These are phyloP conservation scores for Sitobion miscanthi DNA, from an alignment of 1,140 invertebrate species.

Conservation along the genomic window DNA sequence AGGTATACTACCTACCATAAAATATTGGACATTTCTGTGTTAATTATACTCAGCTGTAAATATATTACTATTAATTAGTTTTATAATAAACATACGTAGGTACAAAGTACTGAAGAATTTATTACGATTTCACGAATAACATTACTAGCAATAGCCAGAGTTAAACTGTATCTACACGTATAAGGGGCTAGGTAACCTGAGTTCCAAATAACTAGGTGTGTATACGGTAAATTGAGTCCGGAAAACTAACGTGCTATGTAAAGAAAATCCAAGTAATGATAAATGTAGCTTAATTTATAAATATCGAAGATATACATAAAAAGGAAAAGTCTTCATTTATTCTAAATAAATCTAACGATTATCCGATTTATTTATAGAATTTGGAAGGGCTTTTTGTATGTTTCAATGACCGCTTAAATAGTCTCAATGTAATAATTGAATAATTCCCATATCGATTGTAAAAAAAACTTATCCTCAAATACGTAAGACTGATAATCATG, in stretches of 20 bases:
- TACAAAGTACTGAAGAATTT: neutral
- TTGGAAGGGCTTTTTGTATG: neutral
- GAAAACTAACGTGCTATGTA: too few relatives aligned
- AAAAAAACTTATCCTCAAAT: neutral
- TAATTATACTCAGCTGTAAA: neutral
- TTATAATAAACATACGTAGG: neutral
- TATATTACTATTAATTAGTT: neutral
- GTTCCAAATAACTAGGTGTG: too few relatives aligned
- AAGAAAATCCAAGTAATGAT: too few relatives aligned
- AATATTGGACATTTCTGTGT: neutral
- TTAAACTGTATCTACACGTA: neutral
- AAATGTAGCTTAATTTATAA: neutral
- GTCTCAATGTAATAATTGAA: neutral
- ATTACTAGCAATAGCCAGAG: neutral
- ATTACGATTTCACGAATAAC: neutral
- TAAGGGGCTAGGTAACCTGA: too few relatives aligned
- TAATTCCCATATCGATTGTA: neutral
- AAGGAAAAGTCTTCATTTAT: too few relatives aligned
- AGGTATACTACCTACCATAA: neutral
- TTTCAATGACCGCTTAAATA: neutral
- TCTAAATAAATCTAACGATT: too few relatives aligned
- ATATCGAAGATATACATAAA: neutral
- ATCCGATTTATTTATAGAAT: too few relatives aligned
- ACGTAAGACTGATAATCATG: neutral
- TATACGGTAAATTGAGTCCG: too few relatives aligned